Percentiles rank a stretch among this genome's conserved stretches.
Conservation (phyloP, 2,113 vertebrate genomes). For the Hyperopisus bebe region DNA sequence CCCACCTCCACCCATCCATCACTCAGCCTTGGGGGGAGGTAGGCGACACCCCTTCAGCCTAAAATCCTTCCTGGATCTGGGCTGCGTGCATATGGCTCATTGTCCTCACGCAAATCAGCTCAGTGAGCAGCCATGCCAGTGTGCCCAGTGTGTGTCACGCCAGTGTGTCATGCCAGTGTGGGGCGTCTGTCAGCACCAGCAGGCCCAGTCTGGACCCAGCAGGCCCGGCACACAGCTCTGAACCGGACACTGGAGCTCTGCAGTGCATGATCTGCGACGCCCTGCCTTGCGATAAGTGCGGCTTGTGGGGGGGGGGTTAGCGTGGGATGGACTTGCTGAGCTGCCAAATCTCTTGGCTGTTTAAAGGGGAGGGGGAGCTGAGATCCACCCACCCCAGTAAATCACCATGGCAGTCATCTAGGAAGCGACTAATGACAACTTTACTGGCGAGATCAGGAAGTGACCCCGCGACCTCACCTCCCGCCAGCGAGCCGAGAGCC, state of each 20-base stretch:
- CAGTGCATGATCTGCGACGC: background rate
- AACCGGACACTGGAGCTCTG: background rate
- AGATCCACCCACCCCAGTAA: conserved; percentile 46
- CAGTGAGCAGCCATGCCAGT: background rate
- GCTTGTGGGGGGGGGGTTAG: background rate
- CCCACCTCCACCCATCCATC: background rate
- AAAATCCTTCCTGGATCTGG: background rate
- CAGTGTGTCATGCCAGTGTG: too few species aligned
- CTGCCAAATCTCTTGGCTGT: background rate
- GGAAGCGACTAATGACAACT: conserved; percentile 69
- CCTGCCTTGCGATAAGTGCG: background rate
- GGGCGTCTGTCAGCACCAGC: background rate
- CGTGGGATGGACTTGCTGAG: background rate
- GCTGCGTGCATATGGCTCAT: background rate
- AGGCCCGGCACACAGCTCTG: background rate
- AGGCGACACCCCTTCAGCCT: background rate
- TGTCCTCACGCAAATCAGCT: background rate
- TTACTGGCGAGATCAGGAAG: conserved; percentile 64
- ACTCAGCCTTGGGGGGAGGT: background rate
- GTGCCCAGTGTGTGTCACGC: background rate
- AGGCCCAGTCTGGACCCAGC: too few species aligned
- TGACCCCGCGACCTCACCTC: conserved; percentile 75
- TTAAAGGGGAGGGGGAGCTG: background rate
- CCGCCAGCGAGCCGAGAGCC: conserved; percentile 59
- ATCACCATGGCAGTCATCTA: conserved; percentile 74